Evolutionary conservation across 2,113 vertebrate genomes (phyloP).

Genomic region (Felis chaus): DNA sequence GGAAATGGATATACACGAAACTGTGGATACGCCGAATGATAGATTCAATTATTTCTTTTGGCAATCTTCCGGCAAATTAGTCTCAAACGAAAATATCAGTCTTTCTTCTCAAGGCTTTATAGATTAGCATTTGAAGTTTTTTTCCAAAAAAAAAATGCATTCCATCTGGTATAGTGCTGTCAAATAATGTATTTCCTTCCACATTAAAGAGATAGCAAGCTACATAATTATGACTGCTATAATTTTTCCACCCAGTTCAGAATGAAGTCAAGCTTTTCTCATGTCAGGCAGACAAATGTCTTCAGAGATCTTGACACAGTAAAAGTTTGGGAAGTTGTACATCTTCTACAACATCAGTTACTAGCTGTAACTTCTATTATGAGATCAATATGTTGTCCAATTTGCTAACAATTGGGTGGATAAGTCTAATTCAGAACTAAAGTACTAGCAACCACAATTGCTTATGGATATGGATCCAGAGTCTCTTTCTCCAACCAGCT

Average conservation of each 20-base stretch:
- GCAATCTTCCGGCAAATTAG: not conserved
- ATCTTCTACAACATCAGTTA: not conserved
- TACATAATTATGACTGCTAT: not conserved
- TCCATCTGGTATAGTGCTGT: conserved; percentile 36
- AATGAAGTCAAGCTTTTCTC: not conserved
- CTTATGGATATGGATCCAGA: not conserved
- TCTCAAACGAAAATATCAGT: conserved; percentile 14
- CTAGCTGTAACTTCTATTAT: not conserved
- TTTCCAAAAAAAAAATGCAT: not conserved
- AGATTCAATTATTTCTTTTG: conserved; percentile 21
- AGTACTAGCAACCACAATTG: not conserved
- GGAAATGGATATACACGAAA: not conserved
- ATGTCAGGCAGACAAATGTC: not conserved
- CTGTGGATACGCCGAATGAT: not conserved
- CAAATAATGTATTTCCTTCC: conserved; percentile 41
- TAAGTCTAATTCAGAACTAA: not conserved
- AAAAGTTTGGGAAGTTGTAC: not conserved
- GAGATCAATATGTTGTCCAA: not conserved
- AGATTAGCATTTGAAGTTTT: conserved; percentile 33
- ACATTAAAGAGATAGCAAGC: conserved; percentile 6
- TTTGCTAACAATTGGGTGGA: not conserved
- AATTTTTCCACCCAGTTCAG: not conserved
- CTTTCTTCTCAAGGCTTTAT: conserved; percentile 16
- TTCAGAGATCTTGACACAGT: not conserved
- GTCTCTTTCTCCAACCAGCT: not conserved